A percentile compares a stretch with the other conserved stretches of the same genome.
Conservation (phyloP, 2,113 vertebrate species). For the Corynorhinus townsendii region DNA sequence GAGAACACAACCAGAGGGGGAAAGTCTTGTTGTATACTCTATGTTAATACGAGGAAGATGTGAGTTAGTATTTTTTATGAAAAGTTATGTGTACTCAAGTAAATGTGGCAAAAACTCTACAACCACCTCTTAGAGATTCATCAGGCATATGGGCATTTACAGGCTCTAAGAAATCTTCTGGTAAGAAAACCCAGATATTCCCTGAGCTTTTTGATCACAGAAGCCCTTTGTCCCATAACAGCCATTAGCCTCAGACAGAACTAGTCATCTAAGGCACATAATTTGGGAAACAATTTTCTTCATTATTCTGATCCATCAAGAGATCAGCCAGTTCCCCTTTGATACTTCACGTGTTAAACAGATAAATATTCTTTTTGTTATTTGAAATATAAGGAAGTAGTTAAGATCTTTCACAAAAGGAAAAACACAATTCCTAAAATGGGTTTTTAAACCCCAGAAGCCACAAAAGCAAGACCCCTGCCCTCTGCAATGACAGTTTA, state of each 20-base stretch:
- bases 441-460: neutral
- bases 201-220: neutral
- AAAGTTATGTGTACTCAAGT: neutral
- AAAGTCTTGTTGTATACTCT: neutral
- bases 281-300: neutral
- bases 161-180: neutral
- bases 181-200: neutral
- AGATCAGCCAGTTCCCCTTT: neutral
- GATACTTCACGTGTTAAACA: neutral
- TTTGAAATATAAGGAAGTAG: neutral
- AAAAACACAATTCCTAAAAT: neutral
- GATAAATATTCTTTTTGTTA: neutral
- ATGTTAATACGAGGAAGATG: neutral
- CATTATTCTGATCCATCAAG: neutral
- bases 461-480: neutral
- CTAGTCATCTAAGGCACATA: neutral
- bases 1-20: neutral
- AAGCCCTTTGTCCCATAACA: neutral
- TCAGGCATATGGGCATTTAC: neutral
- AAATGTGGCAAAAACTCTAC: neutral
- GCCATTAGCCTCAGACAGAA: neutral
- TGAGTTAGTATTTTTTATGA: neutral
- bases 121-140: neutral
- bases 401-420: neutral
- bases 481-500: neutral